Evolutionary conservation across 2,888 invertebrate species (phyloP).

Genomic region (Antitype chi): DNA sequence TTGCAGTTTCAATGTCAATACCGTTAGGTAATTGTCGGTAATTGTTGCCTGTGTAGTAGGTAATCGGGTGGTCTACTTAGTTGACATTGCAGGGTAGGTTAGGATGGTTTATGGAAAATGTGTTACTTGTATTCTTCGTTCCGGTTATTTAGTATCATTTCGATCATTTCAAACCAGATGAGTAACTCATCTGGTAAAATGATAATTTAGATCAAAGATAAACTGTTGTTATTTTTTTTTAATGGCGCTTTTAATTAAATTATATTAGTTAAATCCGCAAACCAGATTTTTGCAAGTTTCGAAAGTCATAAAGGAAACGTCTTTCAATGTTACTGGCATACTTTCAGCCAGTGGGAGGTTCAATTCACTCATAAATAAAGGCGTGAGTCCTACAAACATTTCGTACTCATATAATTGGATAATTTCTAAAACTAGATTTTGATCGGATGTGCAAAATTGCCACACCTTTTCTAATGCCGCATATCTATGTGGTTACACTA

Average conservation of each 20-base stretch:
- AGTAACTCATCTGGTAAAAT: background rate
- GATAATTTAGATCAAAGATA: constrained; percentile 12
- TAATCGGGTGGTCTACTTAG: constrained; percentile 51
- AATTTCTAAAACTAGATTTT: constrained; percentile 42
- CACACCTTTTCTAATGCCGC: constrained; percentile 3
- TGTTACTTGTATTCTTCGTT: constrained; percentile 4
- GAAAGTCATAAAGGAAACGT: constrained; percentile 29
- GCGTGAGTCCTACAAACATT: constrained; percentile 46
- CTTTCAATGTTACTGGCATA: constrained; percentile 15
- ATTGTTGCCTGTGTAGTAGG: constrained; percentile 67
- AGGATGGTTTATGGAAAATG: constrained; percentile 2
- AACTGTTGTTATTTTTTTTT: background rate
- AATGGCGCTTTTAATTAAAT: constrained; percentile 8
- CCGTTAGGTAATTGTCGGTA: constrained; percentile 74
- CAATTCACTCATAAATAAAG: constrained; percentile 51
- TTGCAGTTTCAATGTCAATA: constrained; percentile 65
- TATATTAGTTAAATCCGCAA: background rate
- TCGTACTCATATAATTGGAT: constrained; percentile 48
- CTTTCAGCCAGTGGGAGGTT: constrained; percentile 33
- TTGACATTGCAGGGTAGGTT: constrained; percentile 16
- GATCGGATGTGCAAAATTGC: constrained; percentile 43
- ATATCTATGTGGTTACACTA: background rate
- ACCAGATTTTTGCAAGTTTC: constrained; percentile 10
- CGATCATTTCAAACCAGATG: background rate
- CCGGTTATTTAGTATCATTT: background rate